A percentile compares a stretch with the other conserved stretches of the same genome.
Conservation (phyloP, 2,888 invertebrate species). For the Iphiclides podalirius region DNA sequence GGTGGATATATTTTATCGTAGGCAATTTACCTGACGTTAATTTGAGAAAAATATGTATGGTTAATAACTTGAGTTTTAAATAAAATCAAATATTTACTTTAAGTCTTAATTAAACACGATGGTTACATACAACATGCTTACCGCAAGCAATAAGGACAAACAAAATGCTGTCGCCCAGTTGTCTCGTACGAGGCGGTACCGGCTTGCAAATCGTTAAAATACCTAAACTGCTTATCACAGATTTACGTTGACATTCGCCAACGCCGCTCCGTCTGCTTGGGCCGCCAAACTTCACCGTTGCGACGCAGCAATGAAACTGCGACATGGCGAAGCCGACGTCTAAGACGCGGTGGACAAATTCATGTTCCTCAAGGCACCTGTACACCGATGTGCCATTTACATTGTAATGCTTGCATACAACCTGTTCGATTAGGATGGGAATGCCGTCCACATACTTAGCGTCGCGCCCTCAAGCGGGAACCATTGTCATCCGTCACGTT, state of each 20-base stretch:
- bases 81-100: too few species aligned
- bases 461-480: conserved; percentile 12
- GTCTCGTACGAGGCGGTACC: conserved; percentile 49
- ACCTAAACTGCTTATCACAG: conserved; percentile 9
- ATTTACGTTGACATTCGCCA: conserved; percentile 14
- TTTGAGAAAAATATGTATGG: too few species aligned
- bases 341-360: conserved; percentile 46
- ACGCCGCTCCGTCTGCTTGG: conserved; percentile 31
- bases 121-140: neutral
- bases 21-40: too few species aligned
- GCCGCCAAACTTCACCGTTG: conserved; percentile 20
- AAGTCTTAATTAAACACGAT: neutral
- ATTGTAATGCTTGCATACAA: conserved; percentile 68
- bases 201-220: conserved; percentile 9
- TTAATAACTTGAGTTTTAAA: too few species aligned
- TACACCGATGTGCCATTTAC: conserved; percentile 74
- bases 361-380: conserved; percentile 69
- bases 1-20: too few species aligned
- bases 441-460: conserved; percentile 57
- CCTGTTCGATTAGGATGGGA: conserved; percentile 72
- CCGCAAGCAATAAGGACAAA: conserved; percentile 9
- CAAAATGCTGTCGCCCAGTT: conserved; percentile 54
- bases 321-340: conserved; percentile 42
- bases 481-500: conserved; percentile 19
- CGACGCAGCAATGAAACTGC: conserved; percentile 45